Base-by-base conservation (phyloP, 1,140 invertebrate genomes). In the Cyclargus thomasi region DNA sequence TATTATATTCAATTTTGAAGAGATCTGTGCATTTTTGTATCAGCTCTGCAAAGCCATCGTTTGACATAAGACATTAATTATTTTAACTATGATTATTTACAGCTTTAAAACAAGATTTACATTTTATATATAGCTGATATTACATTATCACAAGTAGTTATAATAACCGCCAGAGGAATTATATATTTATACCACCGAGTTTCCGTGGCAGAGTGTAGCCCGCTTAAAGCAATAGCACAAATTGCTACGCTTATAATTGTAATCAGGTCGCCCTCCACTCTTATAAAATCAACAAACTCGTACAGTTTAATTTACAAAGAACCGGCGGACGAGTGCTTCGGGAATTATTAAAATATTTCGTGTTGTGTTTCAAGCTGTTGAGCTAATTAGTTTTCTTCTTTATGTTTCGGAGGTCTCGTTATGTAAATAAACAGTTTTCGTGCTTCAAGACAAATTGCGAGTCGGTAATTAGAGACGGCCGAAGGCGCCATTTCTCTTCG, bases 391-490 rank as follows among this genome's bases (percentile, higher is more conserved):
- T 68, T 62, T 69, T 65, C 63, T 67, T 69, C 69, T 67, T 70
- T 70, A 20, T 72, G 67, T 70, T 69, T 70, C 69, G 70, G 67
- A 68, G 71, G 69, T 59, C 67, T 68, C 55, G 63, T 69, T 39
- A 71, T 72, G 72, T 70, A 73, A 75, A 73, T 71, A 73, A 71
- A 73, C 64, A 68, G 39, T 70, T 69, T 67, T 66, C 65, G 10
- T 71, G 65, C 68, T 72, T 69, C 36, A 71, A 75, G 74, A 77
- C 71, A 73, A 77, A 77, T 74, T 69, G 73, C 69, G 68, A 69
- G 71, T 70, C 70, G 65, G 67, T 72, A 75, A 75, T 75, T 75
- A 75, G 69, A 68, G 67, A 35, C 65, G 67, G 53, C 53, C 63
- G 65, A 71, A 64, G 62, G 63, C 67, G 67, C 71, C 67, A 72